phyloP scores from a whole-genome alignment of 2,113 vertebrate species.

The Ictalurus furcatus region DNA sequence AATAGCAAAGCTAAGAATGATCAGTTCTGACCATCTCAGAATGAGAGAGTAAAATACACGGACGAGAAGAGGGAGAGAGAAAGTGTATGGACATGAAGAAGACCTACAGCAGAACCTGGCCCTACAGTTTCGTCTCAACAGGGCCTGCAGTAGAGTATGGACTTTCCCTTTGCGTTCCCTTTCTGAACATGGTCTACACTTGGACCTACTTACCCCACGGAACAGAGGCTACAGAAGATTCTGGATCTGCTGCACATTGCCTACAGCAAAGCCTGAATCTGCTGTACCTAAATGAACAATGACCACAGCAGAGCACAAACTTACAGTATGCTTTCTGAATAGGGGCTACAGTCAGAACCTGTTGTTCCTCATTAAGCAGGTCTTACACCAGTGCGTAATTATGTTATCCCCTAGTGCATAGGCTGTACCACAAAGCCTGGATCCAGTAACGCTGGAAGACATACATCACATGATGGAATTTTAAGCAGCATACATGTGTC shows the following conservation, averaged over 20 bases:
- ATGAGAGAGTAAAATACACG: neutral
- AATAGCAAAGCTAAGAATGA: neutral
- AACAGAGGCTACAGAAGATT: neutral
- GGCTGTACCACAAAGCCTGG: too few relatives aligned
- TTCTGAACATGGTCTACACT: neutral
- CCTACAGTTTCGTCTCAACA: neutral
- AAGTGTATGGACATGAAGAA: neutral
- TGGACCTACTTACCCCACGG: neutral
- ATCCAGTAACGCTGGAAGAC: too few relatives aligned
- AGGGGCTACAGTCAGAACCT: neutral
- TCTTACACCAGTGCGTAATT: neutral
- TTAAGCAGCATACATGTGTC: too few relatives aligned
- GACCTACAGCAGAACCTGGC: neutral
- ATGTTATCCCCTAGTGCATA: too few relatives aligned
- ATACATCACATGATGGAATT: too few relatives aligned
- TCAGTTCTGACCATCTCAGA: neutral
- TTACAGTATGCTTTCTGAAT: neutral
- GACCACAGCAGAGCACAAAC: neutral
- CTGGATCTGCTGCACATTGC: neutral
- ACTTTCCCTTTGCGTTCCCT: neutral
- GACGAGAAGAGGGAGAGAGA: neutral
- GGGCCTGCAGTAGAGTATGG: neutral
- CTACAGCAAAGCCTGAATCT: neutral
- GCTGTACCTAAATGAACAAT: neutral
- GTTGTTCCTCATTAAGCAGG: neutral